phyloP scores from a whole-genome alignment of 37 sponge, comb jelly and placozoan species.

The Bolinopsis microptera region DNA sequence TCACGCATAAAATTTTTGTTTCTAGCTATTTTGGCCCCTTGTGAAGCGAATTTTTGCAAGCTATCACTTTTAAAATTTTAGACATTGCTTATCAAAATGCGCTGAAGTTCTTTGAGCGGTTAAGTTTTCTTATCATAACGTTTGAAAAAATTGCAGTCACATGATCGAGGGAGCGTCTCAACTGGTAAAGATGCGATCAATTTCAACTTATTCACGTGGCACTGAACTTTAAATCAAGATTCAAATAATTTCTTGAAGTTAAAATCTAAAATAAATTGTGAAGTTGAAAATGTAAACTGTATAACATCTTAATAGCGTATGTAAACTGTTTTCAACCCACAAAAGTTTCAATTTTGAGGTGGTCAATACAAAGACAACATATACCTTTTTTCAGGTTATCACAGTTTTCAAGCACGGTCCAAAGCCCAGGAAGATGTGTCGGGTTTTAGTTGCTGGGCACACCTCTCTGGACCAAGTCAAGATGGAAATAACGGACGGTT shows the following conservation, averaged over 20 bases:
- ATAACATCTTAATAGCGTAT: too few relatives aligned
- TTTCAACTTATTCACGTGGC: too few relatives aligned
- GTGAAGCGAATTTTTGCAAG: background rate
- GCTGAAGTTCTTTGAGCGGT: background rate
- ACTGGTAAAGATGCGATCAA: too few relatives aligned
- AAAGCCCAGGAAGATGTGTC: slow-evolving; percentile 45
- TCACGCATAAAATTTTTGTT: background rate
- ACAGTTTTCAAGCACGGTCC: slow-evolving; percentile 61
- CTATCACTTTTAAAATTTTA: background rate
- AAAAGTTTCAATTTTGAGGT: too few relatives aligned
- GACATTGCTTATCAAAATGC: background rate
- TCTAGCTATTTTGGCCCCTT: background rate
- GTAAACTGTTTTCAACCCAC: too few relatives aligned
- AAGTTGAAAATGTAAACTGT: too few relatives aligned
- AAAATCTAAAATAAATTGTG: too few relatives aligned
- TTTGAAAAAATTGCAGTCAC: background rate
- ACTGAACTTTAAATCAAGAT: too few relatives aligned
- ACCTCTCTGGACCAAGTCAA: slow-evolving; percentile 24
- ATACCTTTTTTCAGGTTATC: slow-evolving; percentile 29
- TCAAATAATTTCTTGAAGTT: too few relatives aligned
- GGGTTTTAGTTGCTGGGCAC: slow-evolving; percentile 48
- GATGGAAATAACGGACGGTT: slow-evolving; percentile 50
- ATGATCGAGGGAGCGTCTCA: too few relatives aligned
- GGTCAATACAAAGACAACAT: too few relatives aligned
- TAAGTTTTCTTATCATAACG: background rate